Evolutionary conservation across 2,888 invertebrate species (phyloP).

Genomic region (Salpingus planirostris): DNA sequence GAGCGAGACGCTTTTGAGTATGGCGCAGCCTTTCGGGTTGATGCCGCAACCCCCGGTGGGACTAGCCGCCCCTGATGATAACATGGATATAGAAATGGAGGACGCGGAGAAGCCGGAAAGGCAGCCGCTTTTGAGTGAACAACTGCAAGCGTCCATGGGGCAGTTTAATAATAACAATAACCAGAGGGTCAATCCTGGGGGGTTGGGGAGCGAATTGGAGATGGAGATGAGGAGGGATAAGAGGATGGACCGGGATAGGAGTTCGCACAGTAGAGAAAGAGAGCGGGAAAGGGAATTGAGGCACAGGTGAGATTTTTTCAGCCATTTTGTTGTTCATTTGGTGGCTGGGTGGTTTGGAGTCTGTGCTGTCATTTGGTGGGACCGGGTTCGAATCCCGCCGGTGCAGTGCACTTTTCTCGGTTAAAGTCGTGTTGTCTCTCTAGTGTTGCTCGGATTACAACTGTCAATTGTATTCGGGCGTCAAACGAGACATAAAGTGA

Average conservation of each 20-base stretch:
- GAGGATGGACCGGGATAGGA: conserved; percentile 34
- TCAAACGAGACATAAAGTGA: too few species aligned
- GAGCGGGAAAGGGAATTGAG: too few species aligned
- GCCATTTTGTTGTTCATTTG: too few species aligned
- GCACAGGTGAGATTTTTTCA: too few species aligned
- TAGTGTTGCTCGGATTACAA: too few species aligned
- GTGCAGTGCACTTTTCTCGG: too few species aligned
- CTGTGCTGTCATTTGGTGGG: too few species aligned
- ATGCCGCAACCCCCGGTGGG: conserved; percentile 37
- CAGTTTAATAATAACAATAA: conserved; percentile 15
- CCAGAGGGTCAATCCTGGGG: conserved; percentile 4
- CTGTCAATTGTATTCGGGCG: too few species aligned
- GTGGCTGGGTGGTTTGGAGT: too few species aligned
- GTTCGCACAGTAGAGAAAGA: conserved; percentile 30
- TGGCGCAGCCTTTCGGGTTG: conserved; percentile 39
- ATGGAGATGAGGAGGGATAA: conserved; percentile 22
- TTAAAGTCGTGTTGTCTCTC: too few species aligned
- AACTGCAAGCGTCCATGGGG: conserved; percentile 41
- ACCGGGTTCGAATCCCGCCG: too few species aligned
- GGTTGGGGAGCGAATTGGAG: conserved; percentile 16
- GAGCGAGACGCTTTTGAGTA: conserved; percentile 37
- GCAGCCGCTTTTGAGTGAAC: conserved; percentile 38
- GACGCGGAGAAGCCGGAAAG: conserved; percentile 41
- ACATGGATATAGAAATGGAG: conserved; percentile 73
- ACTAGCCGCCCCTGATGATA: conserved; percentile 53